Conservation (phyloP, 2,888 invertebrate genomes). For the Drosophila cognata region DNA sequence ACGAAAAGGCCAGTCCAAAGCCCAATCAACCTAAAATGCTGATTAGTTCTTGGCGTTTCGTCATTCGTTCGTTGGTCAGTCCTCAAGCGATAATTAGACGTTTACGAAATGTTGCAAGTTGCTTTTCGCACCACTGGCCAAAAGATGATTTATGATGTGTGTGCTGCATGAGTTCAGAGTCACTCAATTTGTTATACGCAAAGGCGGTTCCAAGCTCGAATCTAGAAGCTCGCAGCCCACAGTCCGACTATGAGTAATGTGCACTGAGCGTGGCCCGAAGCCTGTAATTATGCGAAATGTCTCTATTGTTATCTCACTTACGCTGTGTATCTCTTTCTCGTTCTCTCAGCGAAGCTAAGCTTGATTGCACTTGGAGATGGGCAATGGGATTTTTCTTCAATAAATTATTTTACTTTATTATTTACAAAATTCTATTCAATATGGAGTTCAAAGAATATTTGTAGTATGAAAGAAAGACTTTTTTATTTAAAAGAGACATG, state of each 20-base stretch:
- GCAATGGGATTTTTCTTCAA: background rate
- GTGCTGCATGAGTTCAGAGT: slow-evolving; percentile 50
- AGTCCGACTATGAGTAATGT: slow-evolving; percentile 47
- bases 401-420: background rate
- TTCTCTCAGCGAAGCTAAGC: background rate
- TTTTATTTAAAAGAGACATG: background rate
- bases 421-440: background rate
- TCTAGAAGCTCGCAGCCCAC: slow-evolving; percentile 2
- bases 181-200: slow-evolving; percentile 62
- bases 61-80: slow-evolving; percentile 28
- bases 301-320: background rate
- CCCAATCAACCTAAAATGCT: slow-evolving; percentile 34
- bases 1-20: background rate
- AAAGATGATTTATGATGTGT: slow-evolving; percentile 73
- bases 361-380: background rate
- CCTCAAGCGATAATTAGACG: slow-evolving; percentile 69
- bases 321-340: background rate
- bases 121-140: slow-evolving; percentile 8
- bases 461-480: background rate
- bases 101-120: slow-evolving; percentile 52
- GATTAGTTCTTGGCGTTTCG: slow-evolving; percentile 32
- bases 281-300: slow-evolving; percentile 49
- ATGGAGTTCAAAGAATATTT: background rate
- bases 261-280: slow-evolving; percentile 27
- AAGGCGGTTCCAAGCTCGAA: slow-evolving; percentile 8